Evolutionary conservation across 2,888 invertebrate species (phyloP).

Genomic region (Volucella inflata): DNA sequence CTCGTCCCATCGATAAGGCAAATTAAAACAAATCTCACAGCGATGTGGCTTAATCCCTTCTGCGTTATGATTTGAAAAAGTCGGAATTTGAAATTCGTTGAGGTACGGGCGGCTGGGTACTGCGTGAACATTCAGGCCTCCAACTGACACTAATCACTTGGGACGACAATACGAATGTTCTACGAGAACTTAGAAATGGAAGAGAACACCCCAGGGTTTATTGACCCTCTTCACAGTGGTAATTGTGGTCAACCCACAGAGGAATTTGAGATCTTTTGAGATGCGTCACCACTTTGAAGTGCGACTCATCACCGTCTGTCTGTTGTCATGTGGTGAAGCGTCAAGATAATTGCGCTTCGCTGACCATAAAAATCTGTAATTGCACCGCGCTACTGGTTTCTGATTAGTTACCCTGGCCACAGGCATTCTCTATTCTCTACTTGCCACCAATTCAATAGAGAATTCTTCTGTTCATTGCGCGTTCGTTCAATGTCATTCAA

Average conservation of each 20-base stretch:
- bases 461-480: constrained; percentile 45
- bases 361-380: constrained; percentile 74
- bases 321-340: constrained; percentile 22
- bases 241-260: constrained; percentile 59
- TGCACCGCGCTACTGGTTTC: constrained; percentile 69
- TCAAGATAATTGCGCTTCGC: constrained; percentile 73
- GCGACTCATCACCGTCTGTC: constrained; percentile 36
- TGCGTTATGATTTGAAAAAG: constrained; percentile 46
- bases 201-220: constrained; percentile 38
- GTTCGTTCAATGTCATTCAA: too few species aligned
- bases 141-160: constrained; percentile 48
- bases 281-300: constrained; percentile 71
- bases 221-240: constrained; percentile 48
- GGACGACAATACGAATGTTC: constrained; percentile 19
- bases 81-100: constrained; percentile 24
- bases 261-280: constrained; percentile 66
- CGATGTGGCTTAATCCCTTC: constrained; percentile 71
- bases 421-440: constrained; percentile 43
- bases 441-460: constrained; percentile 48
- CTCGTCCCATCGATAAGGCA: constrained; percentile 70
- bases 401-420: constrained; percentile 62
- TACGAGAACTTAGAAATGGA: background rate
- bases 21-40: constrained; percentile 70
- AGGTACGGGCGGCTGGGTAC: constrained; percentile 1
- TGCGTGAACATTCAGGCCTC: constrained; percentile 33